Base-by-base conservation (phyloP, 2,797 vertebrate species). In the Cossypha polioptera region DNA sequence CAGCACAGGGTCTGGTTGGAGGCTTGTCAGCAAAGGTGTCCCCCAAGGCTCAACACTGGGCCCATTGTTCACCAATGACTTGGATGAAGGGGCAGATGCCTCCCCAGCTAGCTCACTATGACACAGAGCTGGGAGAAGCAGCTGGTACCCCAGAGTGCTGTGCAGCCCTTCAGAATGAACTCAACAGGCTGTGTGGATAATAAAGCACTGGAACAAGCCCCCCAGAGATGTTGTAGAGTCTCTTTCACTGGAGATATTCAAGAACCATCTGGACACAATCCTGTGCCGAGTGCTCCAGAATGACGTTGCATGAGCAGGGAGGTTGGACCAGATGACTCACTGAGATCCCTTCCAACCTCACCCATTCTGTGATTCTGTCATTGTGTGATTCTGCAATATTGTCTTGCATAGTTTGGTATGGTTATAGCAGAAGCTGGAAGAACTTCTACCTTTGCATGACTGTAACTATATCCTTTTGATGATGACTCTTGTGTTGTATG, bases 281-380 rank as follows among this genome's bases (percentile, higher is more conserved):
- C 45, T 36, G 18, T 28, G n/a, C 15, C n/a, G 3, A 4, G n/a
- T 33, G 19, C 16, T 75, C 16, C 38, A 18, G 15, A 7, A 53
- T 53, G 28, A 45, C 10, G 3, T 22, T 75, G 7, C 19, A 29
- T 53, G 8, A 51, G 10, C 12, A 28, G 22, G 8, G 22, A 59
- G 5, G 2, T 8, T 50, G 45, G 15, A 67, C 6, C 26, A 57
- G 21, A 38, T n/a, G n/a, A n/a, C 4, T 4, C 16, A 22, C 0
- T n/a, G 14, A 45, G 14, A 11, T 18, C 10, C 35, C 17, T 75
- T 43, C 15, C 22, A 67, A 36, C 12, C 6, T 43, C 2, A 38
- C 1, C 10, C 10, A 24, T 67, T 36, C 43, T 59, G 19, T 31
- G 21, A 47, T 47, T 54, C 7, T 53, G 15, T 16, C 29, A 40